A percentile compares a stretch with the other conserved stretches of the same genome.
These are phyloP conservation scores for Pteria penguin DNA, from an alignment of 2,888 invertebrate species.

Conservation along the genomic window DNA sequence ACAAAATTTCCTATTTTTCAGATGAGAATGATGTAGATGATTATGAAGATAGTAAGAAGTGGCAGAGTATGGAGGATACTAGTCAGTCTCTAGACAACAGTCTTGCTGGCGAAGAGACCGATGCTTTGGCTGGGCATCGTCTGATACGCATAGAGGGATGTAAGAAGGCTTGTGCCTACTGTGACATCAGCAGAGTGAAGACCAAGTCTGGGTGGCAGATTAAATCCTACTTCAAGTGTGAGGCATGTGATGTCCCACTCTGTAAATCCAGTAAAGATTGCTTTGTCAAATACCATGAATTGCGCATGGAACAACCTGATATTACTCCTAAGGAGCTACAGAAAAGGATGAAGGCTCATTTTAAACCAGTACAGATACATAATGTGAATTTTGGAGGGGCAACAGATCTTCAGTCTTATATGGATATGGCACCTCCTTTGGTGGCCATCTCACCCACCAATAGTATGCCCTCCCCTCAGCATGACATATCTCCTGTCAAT, in stretches of 20 bases:
- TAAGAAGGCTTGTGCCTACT: constrained; percentile 38
- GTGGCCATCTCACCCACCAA: neutral
- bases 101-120: neutral
- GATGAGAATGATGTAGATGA: too few relatives aligned
- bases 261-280: constrained; percentile 39
- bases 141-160: constrained; percentile 30
- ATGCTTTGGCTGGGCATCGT: constrained; percentile 16
- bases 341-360: constrained; percentile 33
- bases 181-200: constrained; percentile 35
- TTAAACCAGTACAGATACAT: constrained; percentile 14
- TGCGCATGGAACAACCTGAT: constrained; percentile 31
- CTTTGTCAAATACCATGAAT: constrained; percentile 28
- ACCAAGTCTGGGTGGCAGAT: constrained; percentile 40
- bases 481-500: constrained; percentile 1
- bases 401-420: neutral
- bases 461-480: neutral
- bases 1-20: too few relatives aligned
- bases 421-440: neutral
- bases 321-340: constrained; percentile 35
- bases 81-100: neutral
- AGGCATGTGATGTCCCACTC: constrained; percentile 33
- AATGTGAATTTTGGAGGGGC: neutral
- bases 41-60: too few relatives aligned
- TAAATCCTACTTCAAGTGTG: constrained; percentile 40
- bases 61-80: neutral